These are phyloP conservation scores for Tichodroma muraria DNA, from an alignment of 2,113 vertebrate genomes.

Conservation along the genomic window DNA sequence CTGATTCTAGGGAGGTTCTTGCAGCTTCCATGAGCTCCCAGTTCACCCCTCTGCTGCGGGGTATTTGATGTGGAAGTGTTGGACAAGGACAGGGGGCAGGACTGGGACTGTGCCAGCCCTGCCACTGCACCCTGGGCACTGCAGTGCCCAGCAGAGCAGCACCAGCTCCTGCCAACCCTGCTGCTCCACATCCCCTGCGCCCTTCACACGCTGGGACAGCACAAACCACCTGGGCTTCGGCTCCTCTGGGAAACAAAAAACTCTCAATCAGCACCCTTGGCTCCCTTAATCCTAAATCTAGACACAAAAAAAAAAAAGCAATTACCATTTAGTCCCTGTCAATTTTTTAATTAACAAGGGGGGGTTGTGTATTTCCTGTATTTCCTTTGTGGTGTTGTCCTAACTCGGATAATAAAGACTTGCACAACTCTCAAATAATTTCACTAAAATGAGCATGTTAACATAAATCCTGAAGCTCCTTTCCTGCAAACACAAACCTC, in stretches of 20 bases:
- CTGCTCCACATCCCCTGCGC: too few species aligned
- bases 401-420: accelerated
- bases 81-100: neutral
- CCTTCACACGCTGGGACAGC: accelerated
- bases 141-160: neutral
- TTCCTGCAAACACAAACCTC: neutral
- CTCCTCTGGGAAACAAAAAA: neutral
- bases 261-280: too few species aligned
- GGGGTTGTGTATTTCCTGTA: neutral
- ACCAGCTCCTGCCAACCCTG: neutral
- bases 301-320: too few species aligned
- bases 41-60: accelerated
- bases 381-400: neutral
- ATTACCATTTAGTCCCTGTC: neutral
- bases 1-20: neutral
- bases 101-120: neutral
- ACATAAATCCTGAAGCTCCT: neutral
- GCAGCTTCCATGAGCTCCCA: neutral
- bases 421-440: neutral
- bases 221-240: neutral
- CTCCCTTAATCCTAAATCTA: neutral
- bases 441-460: neutral
- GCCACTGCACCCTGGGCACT: neutral
- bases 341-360: neutral
- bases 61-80: neutral